Conservation (phyloP, 2,797 vertebrate species). For the Callimico goeldii region DNA sequence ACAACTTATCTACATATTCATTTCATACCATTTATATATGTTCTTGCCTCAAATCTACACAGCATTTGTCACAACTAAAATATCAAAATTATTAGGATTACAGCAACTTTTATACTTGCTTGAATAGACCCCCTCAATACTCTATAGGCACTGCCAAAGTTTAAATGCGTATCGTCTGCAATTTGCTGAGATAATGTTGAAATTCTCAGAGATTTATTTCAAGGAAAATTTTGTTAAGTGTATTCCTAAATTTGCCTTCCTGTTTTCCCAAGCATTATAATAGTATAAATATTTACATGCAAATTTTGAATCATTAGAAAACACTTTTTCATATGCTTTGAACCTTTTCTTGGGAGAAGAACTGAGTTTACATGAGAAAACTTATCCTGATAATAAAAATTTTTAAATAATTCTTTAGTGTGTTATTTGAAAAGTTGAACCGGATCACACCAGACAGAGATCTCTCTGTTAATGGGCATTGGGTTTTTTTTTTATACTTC, state of each 20-base stretch:
- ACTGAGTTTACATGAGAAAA: neutral
- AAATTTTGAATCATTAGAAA: neutral
- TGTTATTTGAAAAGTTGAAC: neutral
- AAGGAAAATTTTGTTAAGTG: neutral
- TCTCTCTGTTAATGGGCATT: neutral
- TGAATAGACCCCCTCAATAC: neutral
- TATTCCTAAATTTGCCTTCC: neutral
- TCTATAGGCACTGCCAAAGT: neutral
- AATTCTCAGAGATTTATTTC: conserved; percentile 10
- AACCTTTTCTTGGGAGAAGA: neutral
- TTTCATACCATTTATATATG: neutral
- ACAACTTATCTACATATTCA: neutral
- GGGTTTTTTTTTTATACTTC: neutral
- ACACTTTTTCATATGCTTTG: neutral
- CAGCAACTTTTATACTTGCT: neutral
- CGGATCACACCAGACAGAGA: neutral
- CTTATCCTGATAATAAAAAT: neutral
- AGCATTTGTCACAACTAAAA: neutral
- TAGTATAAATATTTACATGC: neutral
- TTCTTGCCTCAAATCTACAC: neutral
- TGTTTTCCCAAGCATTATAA: neutral
- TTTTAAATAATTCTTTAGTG: neutral
- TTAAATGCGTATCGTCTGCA: neutral
- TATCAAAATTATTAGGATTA: neutral
- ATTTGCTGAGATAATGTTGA: neutral